Conservation (phyloP, 2,113 vertebrate species). For the Butorides virescens region DNA sequence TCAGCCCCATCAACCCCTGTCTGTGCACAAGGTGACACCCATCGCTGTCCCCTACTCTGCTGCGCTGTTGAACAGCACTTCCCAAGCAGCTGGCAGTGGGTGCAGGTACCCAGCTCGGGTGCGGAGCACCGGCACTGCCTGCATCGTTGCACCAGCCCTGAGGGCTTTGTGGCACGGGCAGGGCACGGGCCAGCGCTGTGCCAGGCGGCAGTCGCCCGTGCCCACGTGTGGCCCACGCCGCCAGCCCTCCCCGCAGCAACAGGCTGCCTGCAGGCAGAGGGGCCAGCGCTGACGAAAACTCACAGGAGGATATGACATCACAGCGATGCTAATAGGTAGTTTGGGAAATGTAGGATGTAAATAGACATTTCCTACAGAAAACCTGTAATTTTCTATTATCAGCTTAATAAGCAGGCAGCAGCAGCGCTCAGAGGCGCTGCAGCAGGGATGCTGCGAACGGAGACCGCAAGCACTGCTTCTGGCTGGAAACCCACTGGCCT, state of each 20-base stretch:
- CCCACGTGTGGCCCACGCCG: accelerated
- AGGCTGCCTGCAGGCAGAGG: background rate
- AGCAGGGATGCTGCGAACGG: background rate
- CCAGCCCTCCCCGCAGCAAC: background rate
- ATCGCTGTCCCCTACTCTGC: background rate
- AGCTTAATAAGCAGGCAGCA: constrained; percentile 51
- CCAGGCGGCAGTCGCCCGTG: accelerated
- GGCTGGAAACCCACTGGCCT: background rate
- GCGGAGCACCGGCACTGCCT: background rate
- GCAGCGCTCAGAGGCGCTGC: background rate
- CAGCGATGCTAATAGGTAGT: constrained; percentile 43
- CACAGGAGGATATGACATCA: constrained; percentile 55
- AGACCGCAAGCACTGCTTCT: background rate
- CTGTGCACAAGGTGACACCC: background rate
- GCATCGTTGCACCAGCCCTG: background rate
- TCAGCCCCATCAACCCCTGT: background rate
- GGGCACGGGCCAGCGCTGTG: accelerated
- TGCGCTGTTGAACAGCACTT: background rate
- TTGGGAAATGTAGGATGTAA: constrained; percentile 62
- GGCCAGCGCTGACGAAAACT: background rate
- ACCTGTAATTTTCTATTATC: constrained; percentile 68
- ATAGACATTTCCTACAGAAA: constrained; percentile 58
- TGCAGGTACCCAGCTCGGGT: background rate
- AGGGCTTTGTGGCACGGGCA: accelerated
- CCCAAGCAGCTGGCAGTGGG: background rate